Evolutionary conservation across 1,140 invertebrate species (phyloP), one percentile per base, ranked within the genome.

Genomic region (Carposina sasakii): DNA sequence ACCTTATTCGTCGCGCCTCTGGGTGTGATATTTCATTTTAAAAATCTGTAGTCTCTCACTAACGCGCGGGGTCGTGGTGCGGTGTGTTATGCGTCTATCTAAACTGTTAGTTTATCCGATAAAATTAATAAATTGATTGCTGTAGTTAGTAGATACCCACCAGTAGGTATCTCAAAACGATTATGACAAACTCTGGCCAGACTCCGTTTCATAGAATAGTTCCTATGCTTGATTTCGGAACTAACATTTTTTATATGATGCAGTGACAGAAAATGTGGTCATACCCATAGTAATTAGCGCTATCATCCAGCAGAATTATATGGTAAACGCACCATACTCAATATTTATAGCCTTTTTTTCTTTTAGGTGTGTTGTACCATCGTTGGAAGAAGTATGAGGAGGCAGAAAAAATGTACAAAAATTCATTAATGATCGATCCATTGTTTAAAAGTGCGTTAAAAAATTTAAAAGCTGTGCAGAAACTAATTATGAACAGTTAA

Each of bases 351-450:
- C 16, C 12, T 10, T 39, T 64, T 51, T 61, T 54, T 58, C 63
- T 88, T 88, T 30, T 67, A 94, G 94, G 95, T 53, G 96, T 98
- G 20, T 85, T 98, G 1, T 98, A 98, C 85, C 96, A 98, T 83
- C 90, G 95, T 26, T 98, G 95, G 96, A 92, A 93, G 42, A 95
- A 93, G 85, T 87, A 89, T 54, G 76, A 90, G 0, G 75, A 89
- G 54, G 96, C 96, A 2, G 88, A 91, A 68, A 67, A 87, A 45
- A 89, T 91, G 76, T 98, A 98, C 68, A 84, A 85, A 46, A 90
- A 87, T 73, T 93, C 96, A 10, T 77, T 96, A 26, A 75, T 87
- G 63, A 69, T 96, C 1, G 89, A 96, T 71, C 91, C 94, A 3
- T 70, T 85, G 13, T 86, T 90, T 52, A 83, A 87, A 51, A 92